Evolutionary conservation across 1,140 invertebrate genomes (phyloP), one percentile per base, ranked within the genome.

Genomic region (Alviniconcha marisindica): DNA sequence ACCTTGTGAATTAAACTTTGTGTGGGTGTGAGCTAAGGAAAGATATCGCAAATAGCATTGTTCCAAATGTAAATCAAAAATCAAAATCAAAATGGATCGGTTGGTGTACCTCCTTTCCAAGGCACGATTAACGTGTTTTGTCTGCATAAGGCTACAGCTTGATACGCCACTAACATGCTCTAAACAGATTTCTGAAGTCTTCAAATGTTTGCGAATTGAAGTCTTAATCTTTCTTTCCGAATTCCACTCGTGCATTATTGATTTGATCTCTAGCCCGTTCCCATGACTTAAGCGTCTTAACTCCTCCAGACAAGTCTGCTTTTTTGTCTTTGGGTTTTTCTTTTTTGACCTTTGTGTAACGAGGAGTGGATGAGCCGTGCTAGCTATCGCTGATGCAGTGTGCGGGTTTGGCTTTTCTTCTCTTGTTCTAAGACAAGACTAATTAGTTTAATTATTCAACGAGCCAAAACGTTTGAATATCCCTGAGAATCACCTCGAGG

Each of bases 211-310:
- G 40, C 69, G 69, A 42, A 33, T 40, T 40, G 33, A 21, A 38
- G 38, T 71, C 18, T 71, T 71, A 71, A 71, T 71, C 69, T 71
- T 40, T 40, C 36, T 38, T 36, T 36, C 69, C 40, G 69, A 7
- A 71, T 40, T 71, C 69, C 7, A 71, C 33, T 40, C 36, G 10
- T 71, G 69, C 69, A 71, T 71, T 71, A 71, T 71, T 71, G 69
- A 71, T 71, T 71, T 66, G 33, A 66, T 31, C 63, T 66, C 63
- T 66, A 28, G 63, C 63, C n/a, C 28, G 15, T 66, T 40, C 69
- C 36, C 12, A 18, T 5, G 36, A 71, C 69, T 71, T 71, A 71
- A 71, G 69, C 69, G 69, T 71, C 69, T 71, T 71, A 71, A 33
- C 15, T 71, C 69, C 36, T 2, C 24, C 3, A 40, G 31, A 71